These are phyloP conservation scores for Acanthurus lineatus DNA, from an alignment of 2,797 vertebrate species.

Conservation along the genomic window DNA sequence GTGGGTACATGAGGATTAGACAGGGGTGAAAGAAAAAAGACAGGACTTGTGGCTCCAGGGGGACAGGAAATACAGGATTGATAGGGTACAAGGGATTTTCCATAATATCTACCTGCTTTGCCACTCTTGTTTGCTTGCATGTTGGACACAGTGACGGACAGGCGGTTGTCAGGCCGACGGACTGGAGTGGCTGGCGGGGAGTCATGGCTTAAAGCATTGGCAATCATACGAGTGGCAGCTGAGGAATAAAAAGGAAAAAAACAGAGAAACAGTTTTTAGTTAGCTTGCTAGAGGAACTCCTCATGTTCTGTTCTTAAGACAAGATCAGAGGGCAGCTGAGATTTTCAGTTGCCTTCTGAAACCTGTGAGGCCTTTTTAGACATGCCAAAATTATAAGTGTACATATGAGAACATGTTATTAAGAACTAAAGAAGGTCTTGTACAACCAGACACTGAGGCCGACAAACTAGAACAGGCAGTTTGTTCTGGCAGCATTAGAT, in stretches of 20 bases:
- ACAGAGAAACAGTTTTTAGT: not conserved
- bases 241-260: not conserved
- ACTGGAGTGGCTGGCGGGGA: slow-evolving; percentile 89
- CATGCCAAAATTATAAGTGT: not conserved
- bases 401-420: not conserved
- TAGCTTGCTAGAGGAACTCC: not conserved
- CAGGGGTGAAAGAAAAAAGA: not conserved
- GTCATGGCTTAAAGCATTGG: slow-evolving; percentile 92
- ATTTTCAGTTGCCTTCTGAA: slow-evolving; percentile 19
- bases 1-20: slow-evolving; percentile 27
- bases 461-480: not conserved
- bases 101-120: slow-evolving; percentile 86
- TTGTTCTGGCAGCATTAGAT: slow-evolving; percentile 11
- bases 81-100: not conserved
- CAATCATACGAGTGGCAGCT: slow-evolving; percentile 96
- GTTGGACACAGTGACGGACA: slow-evolving; percentile 94
- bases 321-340: slow-evolving; percentile 16
- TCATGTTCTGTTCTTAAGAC: slow-evolving; percentile 3
- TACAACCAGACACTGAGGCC: not conserved
- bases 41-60: not conserved
- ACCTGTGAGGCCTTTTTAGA: slow-evolving; percentile 1
- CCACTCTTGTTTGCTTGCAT: slow-evolving; percentile 86
- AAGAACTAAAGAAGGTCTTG: not conserved
- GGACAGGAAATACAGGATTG: not conserved
- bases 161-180: slow-evolving; percentile 87